Base-by-base conservation (phyloP, 2,888 invertebrate species). In the Aspidapion aeneum region DNA sequence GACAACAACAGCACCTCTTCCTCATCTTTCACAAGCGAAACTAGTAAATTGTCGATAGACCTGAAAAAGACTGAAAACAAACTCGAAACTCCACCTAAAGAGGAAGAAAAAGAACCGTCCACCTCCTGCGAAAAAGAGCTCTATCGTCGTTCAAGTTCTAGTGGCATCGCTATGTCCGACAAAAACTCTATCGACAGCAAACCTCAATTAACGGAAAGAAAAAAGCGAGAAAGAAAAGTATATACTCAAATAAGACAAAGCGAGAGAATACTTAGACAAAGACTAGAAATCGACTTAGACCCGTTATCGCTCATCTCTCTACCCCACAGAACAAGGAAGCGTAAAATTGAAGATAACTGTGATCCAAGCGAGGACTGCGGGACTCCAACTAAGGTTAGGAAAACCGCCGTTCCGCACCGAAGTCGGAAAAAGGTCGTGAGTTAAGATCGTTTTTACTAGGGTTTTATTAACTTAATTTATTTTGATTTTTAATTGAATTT, bases 11-110 rank as follows among this genome's bases (percentile, higher is more conserved):
- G 77, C 63, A 76, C 76, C 35, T 78, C 78, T 16, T 77, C 78
- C 21, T 76, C 75, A 55, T 79, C 79, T 66, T 79, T 80, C 63
- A 79, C 78, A 9, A 80, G 79, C 66, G 79, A 79, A 64, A 73
- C 77, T 61, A 79, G 79, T 50, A 74, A 73, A 69, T 63, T 69
- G 22, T 73, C 72, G 16, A 57, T 71, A 48, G 74, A 75, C 58
- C 49, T 66, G 56, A 74, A 73, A 71, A 75, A 75, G 72, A 73
- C 74, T 71, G 74, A 75, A 20, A 66, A 71, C 52, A 35, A 35
- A 12, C 3, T 12, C 12, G 5, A 35, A 35, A 7, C 35, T 3
- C 64, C 65, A 62, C 20, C 59, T 54, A 66, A 64, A 57, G 63
- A 68, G 51, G 56, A 50, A 21, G 18, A 61, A 18, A 57, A 61